A percentile compares a stretch with the other conserved stretches of the same genome.
These are phyloP conservation scores for Platypus cylindrus DNA, from an alignment of 2,888 invertebrate species.

Conservation along the genomic window DNA sequence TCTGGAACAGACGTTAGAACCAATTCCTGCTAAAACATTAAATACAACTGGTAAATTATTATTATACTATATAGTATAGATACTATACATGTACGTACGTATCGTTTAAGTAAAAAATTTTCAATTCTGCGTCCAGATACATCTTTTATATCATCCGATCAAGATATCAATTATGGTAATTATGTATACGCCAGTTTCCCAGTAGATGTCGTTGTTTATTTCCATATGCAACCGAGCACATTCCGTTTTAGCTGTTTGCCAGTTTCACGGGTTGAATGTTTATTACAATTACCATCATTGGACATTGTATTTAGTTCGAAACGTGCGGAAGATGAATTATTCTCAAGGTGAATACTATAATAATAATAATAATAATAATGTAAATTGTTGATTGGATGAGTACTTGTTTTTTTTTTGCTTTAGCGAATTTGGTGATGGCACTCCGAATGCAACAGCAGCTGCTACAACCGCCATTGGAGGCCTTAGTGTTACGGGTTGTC, in stretches of 20 bases:
- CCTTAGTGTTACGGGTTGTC: constrained; percentile 86
- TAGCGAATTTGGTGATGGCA: constrained; percentile 42
- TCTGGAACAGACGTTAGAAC: constrained; percentile 91
- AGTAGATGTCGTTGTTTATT: constrained; percentile 96
- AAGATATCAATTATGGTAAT: constrained; percentile 54
- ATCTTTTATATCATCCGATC: constrained; percentile 32
- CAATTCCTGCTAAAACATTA: constrained; percentile 54
- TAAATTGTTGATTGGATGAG: background rate
- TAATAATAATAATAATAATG: background rate
- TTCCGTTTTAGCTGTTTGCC: constrained; percentile 94
- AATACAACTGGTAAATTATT: constrained; percentile 6
- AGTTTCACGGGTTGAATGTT: constrained; percentile 88
- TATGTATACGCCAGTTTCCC: constrained; percentile 91
- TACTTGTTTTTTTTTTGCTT: constrained; percentile 3
- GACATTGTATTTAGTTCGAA: constrained; percentile 95
- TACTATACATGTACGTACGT: constrained; percentile 3
- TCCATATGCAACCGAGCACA: constrained; percentile 95
- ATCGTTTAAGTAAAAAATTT: background rate
- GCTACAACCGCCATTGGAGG: constrained; percentile 75
- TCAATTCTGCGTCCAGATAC: constrained; percentile 18
- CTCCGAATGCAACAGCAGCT: constrained; percentile 41
- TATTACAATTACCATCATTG: constrained; percentile 89
- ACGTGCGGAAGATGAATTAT: constrained; percentile 60
- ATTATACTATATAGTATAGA: too few species aligned
- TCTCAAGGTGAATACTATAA: constrained; percentile 25